Evolutionary conservation across 2,113 vertebrate genomes (phyloP), one percentile per base, ranked within the genome.

Genomic region (Callaeas wilsoni): DNA sequence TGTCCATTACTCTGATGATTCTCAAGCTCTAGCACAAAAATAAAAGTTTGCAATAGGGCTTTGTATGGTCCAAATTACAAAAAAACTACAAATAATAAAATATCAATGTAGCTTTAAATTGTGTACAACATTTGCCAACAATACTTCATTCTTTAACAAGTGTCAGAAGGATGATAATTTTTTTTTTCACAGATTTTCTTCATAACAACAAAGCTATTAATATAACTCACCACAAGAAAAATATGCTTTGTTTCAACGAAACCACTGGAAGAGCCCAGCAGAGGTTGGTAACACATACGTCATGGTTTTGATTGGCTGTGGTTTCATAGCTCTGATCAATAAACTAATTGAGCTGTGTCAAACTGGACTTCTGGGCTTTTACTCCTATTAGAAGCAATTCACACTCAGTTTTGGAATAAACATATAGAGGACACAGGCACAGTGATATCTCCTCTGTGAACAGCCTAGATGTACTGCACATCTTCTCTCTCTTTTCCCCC

Each of bases 251-350:
- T 4, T 49, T 87, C 63, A 73, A 30, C 19, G 23, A 41, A 73
- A 46, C 49, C 1, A 0, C 35, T 82, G 65, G 56, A 75, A 76
- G 14, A 60, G 5, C 41, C 12, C 68, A 84, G 63, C 13, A 69
- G 74, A 87, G 29, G 6, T 4, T 88, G 30, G 26, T 74, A 95
- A 37, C 19, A 35, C 49, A 19, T 67, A 26, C 32, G 11, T 55
- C 70, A 46, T 3, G 7, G 10, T 19, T 92, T 93, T 92, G 71
- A 83, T 83, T 93, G 21, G 55, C 88, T 88, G 64, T 29, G 16
- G 37, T 86, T 55, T 96, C 88, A 92, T 80, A 92, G 75, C 50
- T 69, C 71, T 88, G 68, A 95, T 96, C 96, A 93, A 96, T 96
- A 88, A 93, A 88, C 67, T 95, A 95, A 93, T 85, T 95, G 83